Percentiles rank a stretch among this genome's conserved stretches.
phyloP scores from a whole-genome alignment of 2,888 invertebrate species.

The Timandra comae region DNA sequence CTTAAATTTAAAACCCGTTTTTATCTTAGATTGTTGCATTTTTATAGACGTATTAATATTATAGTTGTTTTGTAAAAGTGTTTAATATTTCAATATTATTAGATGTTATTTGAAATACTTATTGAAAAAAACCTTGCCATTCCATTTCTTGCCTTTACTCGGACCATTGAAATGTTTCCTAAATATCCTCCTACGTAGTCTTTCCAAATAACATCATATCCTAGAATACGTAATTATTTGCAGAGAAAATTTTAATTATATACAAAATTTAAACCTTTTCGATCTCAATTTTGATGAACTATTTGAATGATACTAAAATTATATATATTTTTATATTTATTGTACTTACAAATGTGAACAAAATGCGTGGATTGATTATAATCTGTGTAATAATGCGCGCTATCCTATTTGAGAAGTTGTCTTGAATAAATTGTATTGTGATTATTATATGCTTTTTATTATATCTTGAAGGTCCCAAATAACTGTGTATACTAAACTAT shows the following conservation, averaged over 20 bases:
- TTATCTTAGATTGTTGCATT: conserved; percentile 19
- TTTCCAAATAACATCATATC: conserved; percentile 1
- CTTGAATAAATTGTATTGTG: no score
- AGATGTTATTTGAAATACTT: no score
- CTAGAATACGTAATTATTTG: conserved; percentile 5
- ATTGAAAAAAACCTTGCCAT: conserved; percentile 27
- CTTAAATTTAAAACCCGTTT: conserved; percentile 22
- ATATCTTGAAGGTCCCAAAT: no score
- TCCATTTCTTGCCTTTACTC: conserved; percentile 35
- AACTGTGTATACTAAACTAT: no score
- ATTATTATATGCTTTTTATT: no score
- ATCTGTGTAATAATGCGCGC: no score
- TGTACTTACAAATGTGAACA: conserved; percentile 19
- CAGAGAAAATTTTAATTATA: conserved; percentile 3
- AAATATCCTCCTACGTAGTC: not conserved
- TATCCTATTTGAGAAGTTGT: no score
- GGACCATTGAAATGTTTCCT: conserved; percentile 22
- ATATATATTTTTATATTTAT: conserved; percentile 17
- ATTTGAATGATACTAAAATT: conserved; percentile 3
- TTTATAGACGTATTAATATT: conserved; percentile 25
- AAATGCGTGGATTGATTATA: conserved; percentile 10
- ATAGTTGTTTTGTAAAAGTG: no score
- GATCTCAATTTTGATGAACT: conserved; percentile 1
- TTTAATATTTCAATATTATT: no score
- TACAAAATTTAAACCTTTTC: conserved; percentile 2